Evolutionary conservation across 2,113 vertebrate genomes (phyloP).

Genomic region (Piprites chloris): DNA sequence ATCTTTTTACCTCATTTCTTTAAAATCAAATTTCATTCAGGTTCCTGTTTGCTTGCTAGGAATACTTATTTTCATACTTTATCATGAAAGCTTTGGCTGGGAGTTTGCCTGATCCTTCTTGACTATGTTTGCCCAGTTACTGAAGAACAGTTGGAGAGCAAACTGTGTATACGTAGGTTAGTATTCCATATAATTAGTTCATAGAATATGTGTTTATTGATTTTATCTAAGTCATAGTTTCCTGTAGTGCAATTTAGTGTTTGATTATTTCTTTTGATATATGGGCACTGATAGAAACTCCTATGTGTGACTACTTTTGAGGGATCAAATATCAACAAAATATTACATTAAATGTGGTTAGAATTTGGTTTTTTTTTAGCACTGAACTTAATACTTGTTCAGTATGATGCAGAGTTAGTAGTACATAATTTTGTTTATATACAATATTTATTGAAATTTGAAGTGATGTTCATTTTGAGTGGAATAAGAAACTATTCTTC

Average conservation of each 20-base stretch:
- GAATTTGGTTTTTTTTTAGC: background rate
- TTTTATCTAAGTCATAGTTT: background rate
- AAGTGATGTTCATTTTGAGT: background rate
- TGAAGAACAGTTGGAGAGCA: background rate
- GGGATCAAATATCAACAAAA: background rate
- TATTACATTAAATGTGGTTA: background rate
- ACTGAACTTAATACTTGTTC: background rate
- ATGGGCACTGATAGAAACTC: background rate
- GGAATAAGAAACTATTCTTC: background rate
- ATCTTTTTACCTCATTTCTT: background rate
- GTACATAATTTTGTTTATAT: background rate
- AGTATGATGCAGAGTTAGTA: background rate
- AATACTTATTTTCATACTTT: background rate
- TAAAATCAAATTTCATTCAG: background rate
- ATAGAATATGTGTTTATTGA: background rate
- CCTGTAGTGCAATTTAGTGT: background rate
- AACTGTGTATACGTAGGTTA: background rate
- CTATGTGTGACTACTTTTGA: background rate
- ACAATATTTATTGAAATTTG: background rate
- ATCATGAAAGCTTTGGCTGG: background rate
- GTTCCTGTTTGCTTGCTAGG: background rate
- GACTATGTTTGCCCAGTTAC: background rate
- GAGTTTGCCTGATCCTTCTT: background rate
- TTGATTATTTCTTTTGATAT: background rate
- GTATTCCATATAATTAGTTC: background rate